Percentiles rank a stretch among this genome's conserved stretches.
Conservation (phyloP, 2,888 invertebrate genomes). For the Homarus gammarus region DNA sequence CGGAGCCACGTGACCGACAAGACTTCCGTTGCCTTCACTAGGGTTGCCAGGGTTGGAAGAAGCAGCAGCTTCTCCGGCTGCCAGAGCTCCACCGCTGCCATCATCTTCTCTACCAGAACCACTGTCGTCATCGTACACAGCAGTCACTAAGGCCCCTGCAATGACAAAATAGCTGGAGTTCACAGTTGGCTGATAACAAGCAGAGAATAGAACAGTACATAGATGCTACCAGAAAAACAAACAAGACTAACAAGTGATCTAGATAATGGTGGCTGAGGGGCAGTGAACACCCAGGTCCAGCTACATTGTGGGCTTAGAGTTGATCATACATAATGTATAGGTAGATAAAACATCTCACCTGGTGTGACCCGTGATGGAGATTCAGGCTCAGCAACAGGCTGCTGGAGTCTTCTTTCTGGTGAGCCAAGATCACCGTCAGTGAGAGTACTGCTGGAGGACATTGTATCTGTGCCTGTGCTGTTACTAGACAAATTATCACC, state of each 20-base stretch:
- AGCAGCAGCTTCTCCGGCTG: conserved; percentile 2
- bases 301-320: too few relatives aligned
- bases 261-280: too few relatives aligned
- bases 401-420: conserved; percentile 50
- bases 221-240: too few relatives aligned
- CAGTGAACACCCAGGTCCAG: too few relatives aligned
- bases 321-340: too few relatives aligned
- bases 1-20: conserved; percentile 87
- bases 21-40: conserved; percentile 18
- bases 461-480: conserved; percentile 62
- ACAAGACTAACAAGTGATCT: too few relatives aligned
- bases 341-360: conserved; percentile 50
- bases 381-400: conserved; percentile 12
- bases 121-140: conserved; percentile 72
- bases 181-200: too few relatives aligned
- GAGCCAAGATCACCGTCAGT: conserved; percentile 61
- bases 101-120: conserved; percentile 60
- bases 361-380: conserved; percentile 59
- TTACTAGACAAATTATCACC: conserved; percentile 43
- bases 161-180: not conserved
- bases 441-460: conserved; percentile 64
- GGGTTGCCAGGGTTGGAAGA: not conserved
- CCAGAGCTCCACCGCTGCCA: not conserved
- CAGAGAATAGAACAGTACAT: too few relatives aligned
- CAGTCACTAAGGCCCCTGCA: conserved; percentile 75